Percentiles rank a stretch among this genome's conserved stretches.
phyloP scores from a whole-genome alignment of 2,113 vertebrate genomes.

The Ophthalmotilapia sp. region DNA sequence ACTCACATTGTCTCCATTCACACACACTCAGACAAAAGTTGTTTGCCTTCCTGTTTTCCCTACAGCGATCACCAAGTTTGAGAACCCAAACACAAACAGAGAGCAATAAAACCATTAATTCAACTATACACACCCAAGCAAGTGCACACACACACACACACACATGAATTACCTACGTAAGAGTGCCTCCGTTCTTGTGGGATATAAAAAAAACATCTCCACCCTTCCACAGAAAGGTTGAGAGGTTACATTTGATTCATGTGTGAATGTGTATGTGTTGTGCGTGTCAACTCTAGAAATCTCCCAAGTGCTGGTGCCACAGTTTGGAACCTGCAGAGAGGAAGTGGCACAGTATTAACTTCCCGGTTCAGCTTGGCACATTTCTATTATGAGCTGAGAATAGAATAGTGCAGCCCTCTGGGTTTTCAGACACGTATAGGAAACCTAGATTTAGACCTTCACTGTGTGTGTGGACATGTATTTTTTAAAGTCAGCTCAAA shows the following conservation, averaged over 20 bases:
- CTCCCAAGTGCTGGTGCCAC: neutral
- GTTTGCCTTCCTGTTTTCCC: conserved; percentile 60
- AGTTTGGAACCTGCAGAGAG: conserved; percentile 3
- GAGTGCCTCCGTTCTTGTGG: conserved; percentile 19
- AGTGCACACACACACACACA: neutral
- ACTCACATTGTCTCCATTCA: neutral
- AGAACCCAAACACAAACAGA: neutral
- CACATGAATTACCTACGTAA: neutral
- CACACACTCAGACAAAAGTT: neutral
- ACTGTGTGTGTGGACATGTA: neutral
- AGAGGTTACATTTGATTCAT: neutral
- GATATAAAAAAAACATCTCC: conserved; percentile 25
- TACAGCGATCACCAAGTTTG: neutral
- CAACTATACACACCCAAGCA: neutral
- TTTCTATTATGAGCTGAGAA: conserved; percentile 36
- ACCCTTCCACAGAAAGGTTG: conserved; percentile 33
- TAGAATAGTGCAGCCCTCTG: conserved; percentile 12
- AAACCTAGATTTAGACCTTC: conserved; percentile 34
- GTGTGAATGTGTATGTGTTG: neutral
- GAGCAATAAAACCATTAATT: neutral
- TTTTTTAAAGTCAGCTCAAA: neutral
- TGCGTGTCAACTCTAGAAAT: neutral
- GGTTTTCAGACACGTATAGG: neutral
- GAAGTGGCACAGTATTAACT: conserved; percentile 44
- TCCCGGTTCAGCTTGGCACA: conserved; percentile 45